Base-by-base conservation (phyloP, 2,797 vertebrate species). In the Diceros bicornis region DNA sequence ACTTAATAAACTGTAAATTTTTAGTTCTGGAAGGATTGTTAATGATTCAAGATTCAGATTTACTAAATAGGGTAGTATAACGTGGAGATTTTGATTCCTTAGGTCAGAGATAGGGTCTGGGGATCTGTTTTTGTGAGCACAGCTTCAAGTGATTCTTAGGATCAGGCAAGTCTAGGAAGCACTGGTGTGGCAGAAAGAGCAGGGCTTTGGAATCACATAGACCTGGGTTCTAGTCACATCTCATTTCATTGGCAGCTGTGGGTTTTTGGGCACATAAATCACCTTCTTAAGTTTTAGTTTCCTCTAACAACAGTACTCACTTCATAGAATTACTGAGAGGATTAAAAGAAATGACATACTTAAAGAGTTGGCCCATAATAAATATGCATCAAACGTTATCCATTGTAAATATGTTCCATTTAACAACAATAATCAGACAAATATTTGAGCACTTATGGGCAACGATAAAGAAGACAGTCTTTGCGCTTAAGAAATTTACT, bases 21-120 rank as follows among this genome's bases (percentile, higher is more conserved):
- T 95, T 86, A 68, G 34, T 83, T 92, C 50, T 78, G 64, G 25
- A 92, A 78, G 64, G 25, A 92, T 78, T 29, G 20, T 23, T 81
- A 82, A 87, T 29, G 25, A 90, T 89, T 94, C 32, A 95, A 74
- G 72, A 66, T 88, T 91, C 66, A 64, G n/a, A 77, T 91, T 96
- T 88, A 59, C 18, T 59, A 75, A 7, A 64, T 44, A 72, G 4
- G 25, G 27, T 27, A 87, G n/a, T 74, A 50, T 95, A 72, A 84
- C 9, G 47, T 92, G 52, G 71, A 95, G 11, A 94, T 89, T 92
- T 89, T 68, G 66, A 72, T 77, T 94, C 27, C 29, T 75, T 81
- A 64, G 25, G 2, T 91, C 34, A 68, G 82, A 69, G 29, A 37
- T 83, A 57, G 75, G 69, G 25, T 18, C 18, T 61, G 59, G 13